A percentile compares a stretch with the other conserved stretches of the same genome.
phyloP scores from a whole-genome alignment of 2,888 invertebrate species.

The Scaptomyza flava region DNA sequence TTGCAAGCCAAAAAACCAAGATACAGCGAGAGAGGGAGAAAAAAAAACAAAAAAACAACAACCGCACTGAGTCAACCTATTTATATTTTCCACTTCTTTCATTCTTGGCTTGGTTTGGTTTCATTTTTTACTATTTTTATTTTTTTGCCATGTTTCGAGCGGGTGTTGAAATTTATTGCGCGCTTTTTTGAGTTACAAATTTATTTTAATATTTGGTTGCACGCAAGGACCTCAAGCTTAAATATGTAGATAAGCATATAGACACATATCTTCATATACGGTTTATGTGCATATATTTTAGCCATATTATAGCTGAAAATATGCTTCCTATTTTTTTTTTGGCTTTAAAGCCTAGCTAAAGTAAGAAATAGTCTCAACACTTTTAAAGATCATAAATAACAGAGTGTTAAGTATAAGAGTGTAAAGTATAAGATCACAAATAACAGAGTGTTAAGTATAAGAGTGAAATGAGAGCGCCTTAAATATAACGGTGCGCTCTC shows the following conservation, averaged over 20 bases:
- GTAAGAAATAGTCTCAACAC: not conserved
- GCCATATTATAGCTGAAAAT: conserved; percentile 1
- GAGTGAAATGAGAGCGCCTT: not conserved
- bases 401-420: not conserved
- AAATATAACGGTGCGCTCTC: not conserved
- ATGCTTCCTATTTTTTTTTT: not conserved
- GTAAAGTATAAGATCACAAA: too few species aligned
- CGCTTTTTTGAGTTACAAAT: conserved; percentile 73
- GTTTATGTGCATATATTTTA: not conserved
- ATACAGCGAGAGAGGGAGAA: not conserved
- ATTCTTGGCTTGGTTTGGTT: conserved; percentile 5
- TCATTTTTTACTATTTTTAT: not conserved
- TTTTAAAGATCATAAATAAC: too few species aligned
- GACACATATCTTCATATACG: conserved; percentile 1
- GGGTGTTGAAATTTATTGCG: conserved; percentile 68
- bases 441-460: not conserved
- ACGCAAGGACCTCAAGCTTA: conserved; percentile 33
- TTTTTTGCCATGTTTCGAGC: conserved; percentile 20
- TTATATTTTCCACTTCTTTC: conserved; percentile 52
- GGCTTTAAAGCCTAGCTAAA: not conserved
- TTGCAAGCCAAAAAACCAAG: not conserved
- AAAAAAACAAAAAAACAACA: not conserved
- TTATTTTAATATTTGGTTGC: conserved; percentile 69
- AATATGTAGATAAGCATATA: conserved; percentile 27
- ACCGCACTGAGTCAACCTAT: conserved; percentile 62